Conservation (phyloP, 1,140 invertebrate species). For the Brachionus manjavacas region DNA sequence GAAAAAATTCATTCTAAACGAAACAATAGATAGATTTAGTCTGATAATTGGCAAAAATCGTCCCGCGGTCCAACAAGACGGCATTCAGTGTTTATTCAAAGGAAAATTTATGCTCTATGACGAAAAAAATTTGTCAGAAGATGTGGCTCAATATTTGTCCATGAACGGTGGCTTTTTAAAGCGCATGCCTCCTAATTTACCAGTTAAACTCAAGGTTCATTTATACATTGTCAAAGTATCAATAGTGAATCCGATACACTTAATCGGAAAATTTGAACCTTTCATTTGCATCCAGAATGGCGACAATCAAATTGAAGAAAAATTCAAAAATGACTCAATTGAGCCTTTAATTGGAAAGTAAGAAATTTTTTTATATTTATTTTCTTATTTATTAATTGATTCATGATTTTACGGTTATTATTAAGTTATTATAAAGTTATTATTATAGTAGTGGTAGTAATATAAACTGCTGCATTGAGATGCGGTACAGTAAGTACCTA, state of each 20-base stretch:
- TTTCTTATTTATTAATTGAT: no score
- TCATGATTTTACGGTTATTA: no score
- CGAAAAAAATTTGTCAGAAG: not conserved
- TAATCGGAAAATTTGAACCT: conserved; percentile 36
- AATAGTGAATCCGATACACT: conserved; percentile 39
- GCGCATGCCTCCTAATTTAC: conserved; percentile 23
- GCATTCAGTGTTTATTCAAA: conserved; percentile 26
- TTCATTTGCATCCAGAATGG: conserved; percentile 14
- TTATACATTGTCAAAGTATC: conserved; percentile 35
- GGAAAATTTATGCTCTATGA: conserved; percentile 40
- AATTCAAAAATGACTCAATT: conserved; percentile 31
- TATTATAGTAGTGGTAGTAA: no score
- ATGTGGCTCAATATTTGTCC: not conserved
- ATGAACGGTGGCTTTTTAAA: conserved; percentile 37
- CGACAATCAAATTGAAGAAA: conserved; percentile 3
- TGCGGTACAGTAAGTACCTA: no score
- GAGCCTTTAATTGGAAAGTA: conserved; percentile 38
- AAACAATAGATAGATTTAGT: conserved; percentile 29
- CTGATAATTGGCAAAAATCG: conserved; percentile 33
- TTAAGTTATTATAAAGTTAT: no score
- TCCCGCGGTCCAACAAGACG: not conserved
- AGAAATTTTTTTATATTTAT: not conserved
- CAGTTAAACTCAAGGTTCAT: conserved; percentile 19
- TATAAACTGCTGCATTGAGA: no score
- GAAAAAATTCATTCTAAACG: not conserved